phyloP scores from a whole-genome alignment of 2,113 vertebrate species.

The Hydrochoerus hydrochaeris region DNA sequence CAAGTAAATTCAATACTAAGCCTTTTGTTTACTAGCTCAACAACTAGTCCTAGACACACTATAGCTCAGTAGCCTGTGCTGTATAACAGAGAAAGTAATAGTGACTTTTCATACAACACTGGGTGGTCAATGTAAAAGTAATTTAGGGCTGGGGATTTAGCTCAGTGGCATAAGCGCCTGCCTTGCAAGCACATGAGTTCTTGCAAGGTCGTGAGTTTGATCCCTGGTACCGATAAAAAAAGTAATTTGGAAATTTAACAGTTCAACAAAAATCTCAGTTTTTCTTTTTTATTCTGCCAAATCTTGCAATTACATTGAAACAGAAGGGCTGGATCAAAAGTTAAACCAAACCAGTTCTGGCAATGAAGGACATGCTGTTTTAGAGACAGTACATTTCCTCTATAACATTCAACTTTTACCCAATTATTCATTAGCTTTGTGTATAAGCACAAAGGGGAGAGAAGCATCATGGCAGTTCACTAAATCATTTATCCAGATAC shows the following conservation, averaged over 20 bases:
- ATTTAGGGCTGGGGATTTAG: too few species aligned
- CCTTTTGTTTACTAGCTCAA: neutral
- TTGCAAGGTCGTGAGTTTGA: too few species aligned
- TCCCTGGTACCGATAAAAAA: too few species aligned
- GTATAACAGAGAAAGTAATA: neutral
- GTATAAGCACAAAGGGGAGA: neutral
- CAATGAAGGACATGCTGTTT: conserved; percentile 6
- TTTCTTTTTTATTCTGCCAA: conserved; percentile 35
- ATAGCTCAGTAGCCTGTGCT: neutral
- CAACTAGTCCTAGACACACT: neutral
- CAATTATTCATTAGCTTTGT: conserved; percentile 21
- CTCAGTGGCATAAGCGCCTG: too few species aligned
- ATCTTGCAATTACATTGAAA: conserved; percentile 50
- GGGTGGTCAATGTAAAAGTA: neutral
- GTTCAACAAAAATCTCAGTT: conserved; percentile 2
- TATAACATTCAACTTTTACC: conserved; percentile 29
- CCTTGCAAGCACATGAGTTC: too few species aligned
- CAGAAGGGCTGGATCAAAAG: conserved; percentile 71
- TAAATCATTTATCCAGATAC: conserved; percentile 10
- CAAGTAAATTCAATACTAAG: neutral
- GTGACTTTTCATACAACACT: neutral
- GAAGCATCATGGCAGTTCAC: neutral
- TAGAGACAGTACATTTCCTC: neutral
- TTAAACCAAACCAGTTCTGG: conserved; percentile 58
- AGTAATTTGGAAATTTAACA: conserved; percentile 25